Evolutionary conservation across 2,113 vertebrate species (phyloP), one percentile per base, ranked within the genome.

Genomic region (Ochotona curzoniae): DNA sequence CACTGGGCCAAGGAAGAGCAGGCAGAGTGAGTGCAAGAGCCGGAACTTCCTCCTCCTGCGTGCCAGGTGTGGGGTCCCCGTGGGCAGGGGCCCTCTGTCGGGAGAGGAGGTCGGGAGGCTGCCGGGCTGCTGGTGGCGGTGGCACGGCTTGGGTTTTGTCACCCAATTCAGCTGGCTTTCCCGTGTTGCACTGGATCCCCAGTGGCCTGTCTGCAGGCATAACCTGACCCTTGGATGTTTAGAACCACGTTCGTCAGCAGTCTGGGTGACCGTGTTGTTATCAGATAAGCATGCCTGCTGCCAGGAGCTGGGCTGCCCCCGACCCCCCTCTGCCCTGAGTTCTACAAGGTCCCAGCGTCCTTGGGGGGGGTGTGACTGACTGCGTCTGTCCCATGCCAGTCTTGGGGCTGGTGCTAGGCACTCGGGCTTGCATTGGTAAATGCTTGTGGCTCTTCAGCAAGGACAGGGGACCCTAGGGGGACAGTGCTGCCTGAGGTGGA

Each of bases 341-440:
- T 87, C 85, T 93, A 89, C 70, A 71, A 91, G 75, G 66, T 66
- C 90, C 79, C 61, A 9, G 0, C 30, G 38, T 32, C 87, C 78
- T 69, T 30, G 78, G 15, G 38, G 35, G n/a, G 8, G 13, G 35
- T 30, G 28, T 21, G 13, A 47, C 79, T 73, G 20, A 14, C 23
- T 7, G 35, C 18, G 21, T 57, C 38, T 35, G 0, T 26, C 83
- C 82, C 6, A 15, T n/a, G 35, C 85, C 30, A 7, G 44, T 69
- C 25, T 57, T 49, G 7, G 47, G 54, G 51, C 78, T 30, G 8
- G 30, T 21, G 3, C n/a, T 49, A 57, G 54, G 71, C 25, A 54
- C 44, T 25, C 14, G 1, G 1, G 17, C 51, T 64, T 54, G 57
- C 12, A 9, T 11, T 67, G 69, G 38, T 7, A 7, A 17, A 23